Base-by-base conservation (phyloP, 2,888 invertebrate genomes). In the Eugnorisma glareosa region DNA sequence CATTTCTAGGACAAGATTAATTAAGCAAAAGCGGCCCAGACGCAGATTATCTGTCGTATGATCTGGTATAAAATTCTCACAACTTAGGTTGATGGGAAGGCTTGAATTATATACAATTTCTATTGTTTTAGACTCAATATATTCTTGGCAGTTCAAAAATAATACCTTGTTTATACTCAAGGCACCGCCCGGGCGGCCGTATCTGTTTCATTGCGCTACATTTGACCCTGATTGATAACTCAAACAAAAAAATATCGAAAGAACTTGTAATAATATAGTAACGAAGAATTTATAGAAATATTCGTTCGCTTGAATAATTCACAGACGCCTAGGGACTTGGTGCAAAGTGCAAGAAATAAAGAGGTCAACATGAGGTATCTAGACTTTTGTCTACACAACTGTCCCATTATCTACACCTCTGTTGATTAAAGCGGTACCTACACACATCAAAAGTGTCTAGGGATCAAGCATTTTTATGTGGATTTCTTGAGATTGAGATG, bases 201-300 rank as follows among this genome's bases (percentile, higher is more conserved):
- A 31, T 73, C 66, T 66, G 18, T 51, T 37, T 45, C 13, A 28
- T 15, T 35, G 35, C 40, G 54, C 35, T 15, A 69, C 40, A 59
- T 72, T 82, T 73, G 78, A 83, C 78, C 78, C 83, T 61, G 66
- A 69, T 8, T 28, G 57, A 81, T 78, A 70, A 73, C 35, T 66
- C 31, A 35, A 45, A 79, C 21, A 28, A 48, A 48, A 64, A 64
- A 64, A 48, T 35, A 28, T 57, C n/a, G 21, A 45, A 31, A 40
- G 48, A 76, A 4, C 10, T 61, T 24, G 6, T 54, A 37, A 76
- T 45, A 37, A 67, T 21, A 8, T 45, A 45, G 45, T 10, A 6
- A 24, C n/a, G 8, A 64, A 21, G 3, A 75, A 63, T 63, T n/a
- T 28, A 15, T 24, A 75, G 5, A 45, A 67, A 67, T n/a, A 15